These are phyloP conservation scores for Vesta saturnalis DNA, from an alignment of 2,888 invertebrate species.

Conservation along the genomic window DNA sequence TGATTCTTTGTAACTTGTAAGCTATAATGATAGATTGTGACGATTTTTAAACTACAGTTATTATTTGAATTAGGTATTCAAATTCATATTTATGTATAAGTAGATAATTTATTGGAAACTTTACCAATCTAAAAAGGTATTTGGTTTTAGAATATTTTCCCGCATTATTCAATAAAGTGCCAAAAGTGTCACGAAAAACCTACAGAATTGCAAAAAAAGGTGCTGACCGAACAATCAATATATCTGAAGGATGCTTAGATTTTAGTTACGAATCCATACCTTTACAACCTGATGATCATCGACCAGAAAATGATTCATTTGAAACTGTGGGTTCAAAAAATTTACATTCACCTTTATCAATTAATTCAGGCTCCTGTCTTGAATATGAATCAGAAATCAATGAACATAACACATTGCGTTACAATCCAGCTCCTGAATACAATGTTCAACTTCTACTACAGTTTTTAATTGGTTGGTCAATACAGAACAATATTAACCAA, in stretches of 20 bases:
- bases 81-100: too few relatives aligned
- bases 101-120: too few relatives aligned
- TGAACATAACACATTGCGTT: not conserved
- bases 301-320: not conserved
- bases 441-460: not conserved
- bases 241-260: constrained; percentile 1
- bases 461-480: constrained; percentile 5
- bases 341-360: not conserved
- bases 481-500: not conserved
- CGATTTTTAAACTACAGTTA: too few relatives aligned
- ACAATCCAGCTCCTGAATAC: not conserved
- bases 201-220: constrained; percentile 2
- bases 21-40: too few relatives aligned
- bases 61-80: too few relatives aligned
- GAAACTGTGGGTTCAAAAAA: not conserved
- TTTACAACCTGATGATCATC: not conserved
- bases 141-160: not conserved
- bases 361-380: not conserved
- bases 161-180: not conserved
- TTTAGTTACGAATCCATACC: not conserved
- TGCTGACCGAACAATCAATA: not conserved
- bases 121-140: too few relatives aligned
- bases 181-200: not conserved
- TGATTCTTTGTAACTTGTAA: too few relatives aligned
- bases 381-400: not conserved